Evolutionary conservation across 2,113 vertebrate genomes (phyloP).

Genomic region (Platysternon megacephalum): DNA sequence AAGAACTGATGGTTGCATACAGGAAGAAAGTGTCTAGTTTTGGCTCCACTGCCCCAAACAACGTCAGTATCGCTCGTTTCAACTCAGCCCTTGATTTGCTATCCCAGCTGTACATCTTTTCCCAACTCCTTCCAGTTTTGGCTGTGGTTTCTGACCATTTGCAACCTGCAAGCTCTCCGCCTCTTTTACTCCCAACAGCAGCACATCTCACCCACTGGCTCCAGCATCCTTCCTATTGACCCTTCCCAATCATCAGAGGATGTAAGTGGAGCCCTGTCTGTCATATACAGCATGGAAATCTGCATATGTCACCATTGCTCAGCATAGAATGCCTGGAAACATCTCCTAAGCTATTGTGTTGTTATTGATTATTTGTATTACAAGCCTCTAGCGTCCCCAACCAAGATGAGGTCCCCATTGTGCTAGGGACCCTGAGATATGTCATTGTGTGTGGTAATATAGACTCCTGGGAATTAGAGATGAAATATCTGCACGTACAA

Average conservation of each 20-base stretch:
- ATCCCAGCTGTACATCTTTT: not conserved
- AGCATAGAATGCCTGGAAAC: not conserved
- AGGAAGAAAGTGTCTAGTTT: not conserved
- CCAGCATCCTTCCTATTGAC: not conserved
- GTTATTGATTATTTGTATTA: not conserved
- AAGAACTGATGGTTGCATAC: not conserved
- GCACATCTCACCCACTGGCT: not conserved
- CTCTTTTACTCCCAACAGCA: not conserved
- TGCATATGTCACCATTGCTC: not conserved
- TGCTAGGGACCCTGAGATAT: not conserved
- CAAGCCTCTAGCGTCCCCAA: not conserved
- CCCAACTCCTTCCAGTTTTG: not conserved
- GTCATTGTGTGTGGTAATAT: not conserved
- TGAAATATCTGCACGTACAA: not conserved
- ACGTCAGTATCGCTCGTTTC: not conserved
- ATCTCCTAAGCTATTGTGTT: not conserved
- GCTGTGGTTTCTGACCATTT: not conserved
- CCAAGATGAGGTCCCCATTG: not conserved
- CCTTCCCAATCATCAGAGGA: not conserved
- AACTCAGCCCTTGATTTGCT: not conserved
- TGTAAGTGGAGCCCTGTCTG: not conserved
- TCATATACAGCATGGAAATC: rapidly evolving
- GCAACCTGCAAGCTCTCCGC: not conserved
- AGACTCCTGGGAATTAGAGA: not conserved
- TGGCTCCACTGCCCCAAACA: not conserved